Evolutionary conservation across 2,797 vertebrate genomes (phyloP).

Genomic region (Hypotaenidia okinawae): DNA sequence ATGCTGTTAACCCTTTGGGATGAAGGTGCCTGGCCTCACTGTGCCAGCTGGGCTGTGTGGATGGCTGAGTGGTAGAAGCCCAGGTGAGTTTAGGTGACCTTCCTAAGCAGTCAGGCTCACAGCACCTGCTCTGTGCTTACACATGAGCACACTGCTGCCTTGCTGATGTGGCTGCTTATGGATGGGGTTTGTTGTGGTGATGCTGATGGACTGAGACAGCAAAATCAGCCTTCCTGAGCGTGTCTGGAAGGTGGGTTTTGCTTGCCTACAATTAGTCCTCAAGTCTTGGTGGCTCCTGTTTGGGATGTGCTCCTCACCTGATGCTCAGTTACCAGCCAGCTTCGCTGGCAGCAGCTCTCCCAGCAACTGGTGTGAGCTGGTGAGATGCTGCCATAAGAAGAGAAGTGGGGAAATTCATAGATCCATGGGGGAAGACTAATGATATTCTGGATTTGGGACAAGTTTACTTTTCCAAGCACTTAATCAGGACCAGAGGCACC

Average conservation of each 20-base stretch:
- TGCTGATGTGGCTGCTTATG: not conserved
- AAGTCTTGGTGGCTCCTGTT: not conserved
- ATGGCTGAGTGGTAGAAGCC: not conserved
- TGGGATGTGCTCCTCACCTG: not conserved
- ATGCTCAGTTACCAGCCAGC: fast-evolving
- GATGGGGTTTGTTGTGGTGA: not conserved
- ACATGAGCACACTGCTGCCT: fast-evolving
- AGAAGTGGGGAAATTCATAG: not conserved
- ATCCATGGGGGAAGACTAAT: not conserved
- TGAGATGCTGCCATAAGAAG: fast-evolving
- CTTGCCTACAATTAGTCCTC: not conserved
- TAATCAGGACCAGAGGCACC: conserved; percentile 24
- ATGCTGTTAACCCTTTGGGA: not conserved
- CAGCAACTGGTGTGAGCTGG: fast-evolving
- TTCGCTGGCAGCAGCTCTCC: fast-evolving
- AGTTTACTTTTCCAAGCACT: conserved; percentile 20
- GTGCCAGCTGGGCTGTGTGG: fast-evolving
- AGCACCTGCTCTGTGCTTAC: fast-evolving
- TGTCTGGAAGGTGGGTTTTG: not conserved
- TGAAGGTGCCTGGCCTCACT: not conserved
- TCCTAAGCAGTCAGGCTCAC: no score
- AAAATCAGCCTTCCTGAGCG: not conserved
- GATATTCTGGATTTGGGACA: not conserved
- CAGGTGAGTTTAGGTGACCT: no score
- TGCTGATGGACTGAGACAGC: not conserved